phyloP scores from a whole-genome alignment of 1,140 invertebrate genomes.

The Pseudomyrmex concolor region DNA sequence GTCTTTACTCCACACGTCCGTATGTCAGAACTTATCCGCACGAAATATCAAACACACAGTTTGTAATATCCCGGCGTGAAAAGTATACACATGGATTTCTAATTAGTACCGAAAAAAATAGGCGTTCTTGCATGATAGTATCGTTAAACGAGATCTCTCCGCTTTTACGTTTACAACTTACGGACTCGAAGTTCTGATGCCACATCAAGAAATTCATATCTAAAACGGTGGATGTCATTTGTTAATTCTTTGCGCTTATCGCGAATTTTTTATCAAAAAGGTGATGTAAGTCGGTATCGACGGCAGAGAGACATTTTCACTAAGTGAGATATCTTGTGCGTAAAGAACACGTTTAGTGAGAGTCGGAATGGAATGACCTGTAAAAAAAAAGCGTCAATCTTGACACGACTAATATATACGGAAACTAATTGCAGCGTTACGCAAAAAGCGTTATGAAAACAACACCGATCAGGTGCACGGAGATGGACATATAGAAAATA shows the following conservation, averaged over 20 bases:
- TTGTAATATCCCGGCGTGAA: slow-evolving; percentile 72
- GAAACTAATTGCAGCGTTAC: background rate
- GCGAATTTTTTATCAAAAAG: slow-evolving; percentile 74
- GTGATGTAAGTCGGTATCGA: slow-evolving; percentile 72
- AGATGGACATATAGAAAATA: slow-evolving; percentile 62
- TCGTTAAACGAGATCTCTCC: slow-evolving; percentile 76
- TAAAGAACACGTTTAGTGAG: slow-evolving; percentile 59
- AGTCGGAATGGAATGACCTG: slow-evolving; percentile 74
- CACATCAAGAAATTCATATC: slow-evolving; percentile 68
- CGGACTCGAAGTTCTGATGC: slow-evolving; percentile 68
- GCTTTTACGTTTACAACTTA: background rate
- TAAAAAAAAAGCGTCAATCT: slow-evolving; percentile 36
- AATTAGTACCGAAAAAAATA: too few relatives aligned
- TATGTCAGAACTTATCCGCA: slow-evolving; percentile 56
- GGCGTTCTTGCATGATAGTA: slow-evolving; percentile 70
- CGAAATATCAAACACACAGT: slow-evolving; percentile 70
- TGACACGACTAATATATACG: background rate
- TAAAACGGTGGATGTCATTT: slow-evolving; percentile 36
- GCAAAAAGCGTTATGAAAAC: background rate
- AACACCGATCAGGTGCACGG: slow-evolving; percentile 72
- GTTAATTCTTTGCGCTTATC: too few relatives aligned
- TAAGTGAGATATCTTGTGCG: slow-evolving; percentile 74
- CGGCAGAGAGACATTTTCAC: slow-evolving; percentile 78
- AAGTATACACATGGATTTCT: background rate
- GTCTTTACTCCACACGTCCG: slow-evolving; percentile 25